Conservation (phyloP, 1,140 invertebrate genomes). For the Meloidogyne hapla region DNA sequence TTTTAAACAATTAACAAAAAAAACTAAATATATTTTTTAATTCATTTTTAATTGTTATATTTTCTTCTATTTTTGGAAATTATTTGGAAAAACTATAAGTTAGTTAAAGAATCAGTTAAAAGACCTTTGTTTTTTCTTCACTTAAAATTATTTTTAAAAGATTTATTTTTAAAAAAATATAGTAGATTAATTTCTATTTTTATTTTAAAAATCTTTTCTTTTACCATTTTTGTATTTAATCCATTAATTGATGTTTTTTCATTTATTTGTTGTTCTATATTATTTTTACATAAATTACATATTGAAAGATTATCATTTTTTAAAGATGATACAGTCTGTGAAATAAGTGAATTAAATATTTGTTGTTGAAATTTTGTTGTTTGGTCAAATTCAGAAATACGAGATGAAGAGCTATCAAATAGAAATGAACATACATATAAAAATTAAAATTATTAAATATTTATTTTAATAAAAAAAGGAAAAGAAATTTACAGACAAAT, state of each 20-base stretch:
- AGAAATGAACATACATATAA: background rate
- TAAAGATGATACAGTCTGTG: background rate
- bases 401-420: background rate
- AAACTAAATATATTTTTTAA: constrained; percentile 22
- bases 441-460: background rate
- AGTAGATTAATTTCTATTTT: too few relatives aligned
- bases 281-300: background rate
- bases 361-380: background rate
- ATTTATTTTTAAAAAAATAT: too few relatives aligned
- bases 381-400: background rate
- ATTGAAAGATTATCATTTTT: constrained; percentile 1
- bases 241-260: background rate
- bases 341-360: background rate
- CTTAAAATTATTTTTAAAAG: too few relatives aligned
- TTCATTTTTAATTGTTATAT: background rate
- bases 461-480: background rate
- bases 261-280: background rate
- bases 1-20: background rate
- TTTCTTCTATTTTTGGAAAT: background rate
- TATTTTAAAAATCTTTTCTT: too few relatives aligned
- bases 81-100: too few relatives aligned
- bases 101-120: too few relatives aligned
- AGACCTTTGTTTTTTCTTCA: too few relatives aligned
- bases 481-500: too few relatives aligned
- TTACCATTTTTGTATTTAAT: background rate